Base-by-base conservation (phyloP, 2,888 invertebrate genomes). In the Mythimna loreyi region DNA sequence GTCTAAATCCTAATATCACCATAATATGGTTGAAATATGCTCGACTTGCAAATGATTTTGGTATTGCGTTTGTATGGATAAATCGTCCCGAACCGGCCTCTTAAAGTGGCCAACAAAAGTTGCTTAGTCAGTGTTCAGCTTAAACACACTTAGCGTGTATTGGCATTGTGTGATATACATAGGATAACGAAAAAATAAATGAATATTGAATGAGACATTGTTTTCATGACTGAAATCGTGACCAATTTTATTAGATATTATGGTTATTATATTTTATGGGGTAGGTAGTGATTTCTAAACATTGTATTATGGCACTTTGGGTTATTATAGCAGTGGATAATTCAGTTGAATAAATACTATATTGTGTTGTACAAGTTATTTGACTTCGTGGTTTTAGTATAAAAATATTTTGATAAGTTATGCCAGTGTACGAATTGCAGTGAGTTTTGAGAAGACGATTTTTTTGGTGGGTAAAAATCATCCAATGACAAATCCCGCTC, bases 181-280 rank as follows among this genome's bases (percentile, higher is more conserved):
- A 71, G 63, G 72, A 76, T 80, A 69, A 76, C 28, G n/a, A 28
- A 57, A 70, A 70, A 45, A 61, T 21, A 16, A 3, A 70, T 76
- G 63, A 76, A 76, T 76, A 76, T 77, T 76, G 63, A 45, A 81
- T 76, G 78, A 77, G 19, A 3, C 13, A 7, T 33, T 36, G 49
- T 47, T 68, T 68, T 69, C 72, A 69, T 80, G 61, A 50, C 19
- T 43, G 19, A n/a, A 50, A 43, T 76, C 71, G 72, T 76, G 81
- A 64, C 72, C 59, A 52, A 60, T 74, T 64, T 67, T 6, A 52
- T 69, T 72, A 53, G 40, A 78, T 60, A 72, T 21, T 1, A 53
- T 59, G 33, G 25, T 30, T 16, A 69, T 76, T 33, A 33, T 43
- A 28, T 30, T 45, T 25, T 11, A 60, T 52, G 19, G 13, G 13